Conservation (phyloP, 2,888 invertebrate species). For the Phorcus lineatus region DNA sequence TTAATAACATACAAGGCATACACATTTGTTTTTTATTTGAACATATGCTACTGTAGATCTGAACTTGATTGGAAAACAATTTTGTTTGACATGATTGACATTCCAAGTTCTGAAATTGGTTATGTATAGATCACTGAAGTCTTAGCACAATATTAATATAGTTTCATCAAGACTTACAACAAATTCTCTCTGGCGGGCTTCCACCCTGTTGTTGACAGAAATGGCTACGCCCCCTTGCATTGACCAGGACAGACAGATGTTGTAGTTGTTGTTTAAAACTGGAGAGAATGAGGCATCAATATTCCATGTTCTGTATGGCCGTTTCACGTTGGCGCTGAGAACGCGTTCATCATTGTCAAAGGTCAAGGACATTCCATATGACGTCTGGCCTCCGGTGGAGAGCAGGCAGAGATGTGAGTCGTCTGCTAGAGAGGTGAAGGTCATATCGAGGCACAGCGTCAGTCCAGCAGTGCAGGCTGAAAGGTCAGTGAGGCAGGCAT, state of each 20-base stretch:
- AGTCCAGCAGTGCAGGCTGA: neutral
- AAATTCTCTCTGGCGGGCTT: too few relatives aligned
- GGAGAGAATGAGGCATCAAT: neutral
- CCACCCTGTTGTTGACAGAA: neutral
- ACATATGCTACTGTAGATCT: too few relatives aligned
- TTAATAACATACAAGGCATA: too few relatives aligned
- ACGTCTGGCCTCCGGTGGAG: neutral
- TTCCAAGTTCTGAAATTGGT: too few relatives aligned
- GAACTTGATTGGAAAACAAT: too few relatives aligned
- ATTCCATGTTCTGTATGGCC: neutral
- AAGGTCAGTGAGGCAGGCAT: neutral
- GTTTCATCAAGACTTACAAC: too few relatives aligned
- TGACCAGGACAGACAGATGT: neutral
- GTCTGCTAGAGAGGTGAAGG: neutral
- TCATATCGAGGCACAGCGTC: neutral
- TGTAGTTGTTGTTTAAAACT: neutral
- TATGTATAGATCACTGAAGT: too few relatives aligned
- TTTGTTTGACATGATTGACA: too few relatives aligned
- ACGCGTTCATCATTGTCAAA: neutral
- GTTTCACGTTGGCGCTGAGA: neutral
- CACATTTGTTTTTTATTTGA: too few relatives aligned
- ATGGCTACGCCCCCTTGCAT: neutral
- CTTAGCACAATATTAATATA: too few relatives aligned
- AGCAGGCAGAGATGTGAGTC: neutral
- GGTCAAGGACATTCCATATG: conserved; percentile 3